phyloP scores from a whole-genome alignment of 2,888 invertebrate species.

The Synanthedon tipuliformis region DNA sequence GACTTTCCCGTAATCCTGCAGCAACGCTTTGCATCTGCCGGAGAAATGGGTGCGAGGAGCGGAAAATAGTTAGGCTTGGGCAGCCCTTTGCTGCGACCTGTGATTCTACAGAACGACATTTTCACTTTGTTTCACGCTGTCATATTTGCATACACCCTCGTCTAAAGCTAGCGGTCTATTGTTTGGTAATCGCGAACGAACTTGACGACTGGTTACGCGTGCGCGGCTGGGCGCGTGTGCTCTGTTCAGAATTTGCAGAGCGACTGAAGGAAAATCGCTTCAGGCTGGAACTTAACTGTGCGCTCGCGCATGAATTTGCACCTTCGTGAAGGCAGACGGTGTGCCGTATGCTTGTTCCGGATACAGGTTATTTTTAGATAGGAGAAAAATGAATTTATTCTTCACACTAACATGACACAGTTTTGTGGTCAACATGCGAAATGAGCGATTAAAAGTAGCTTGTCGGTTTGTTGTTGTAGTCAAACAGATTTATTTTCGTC shows the following conservation, averaged over 20 bases:
- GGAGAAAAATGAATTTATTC: slow-evolving; percentile 56
- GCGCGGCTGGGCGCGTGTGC: slow-evolving; percentile 35
- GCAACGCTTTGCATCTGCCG: slow-evolving; percentile 83
- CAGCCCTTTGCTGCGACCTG: slow-evolving; percentile 81
- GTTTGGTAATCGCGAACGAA: slow-evolving; percentile 26
- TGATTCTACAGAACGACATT: slow-evolving; percentile 85
- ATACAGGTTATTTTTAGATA: slow-evolving; percentile 64
- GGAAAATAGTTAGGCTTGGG: slow-evolving; percentile 88
- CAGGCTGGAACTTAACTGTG: slow-evolving; percentile 26
- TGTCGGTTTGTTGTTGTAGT: slow-evolving; percentile 3
- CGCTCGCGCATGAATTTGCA: slow-evolving; percentile 42
- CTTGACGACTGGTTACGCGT: slow-evolving; percentile 15
- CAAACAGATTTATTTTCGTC: slow-evolving; percentile 2
- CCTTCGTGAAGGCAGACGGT: slow-evolving; percentile 58
- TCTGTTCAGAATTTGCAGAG: slow-evolving; percentile 36
- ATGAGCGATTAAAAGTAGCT: slow-evolving; percentile 11
- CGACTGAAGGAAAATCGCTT: slow-evolving; percentile 38
- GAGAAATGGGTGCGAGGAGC: slow-evolving; percentile 81
- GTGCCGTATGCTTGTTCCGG: slow-evolving; percentile 64
- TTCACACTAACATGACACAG: slow-evolving; percentile 56
- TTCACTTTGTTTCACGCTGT: slow-evolving; percentile 32
- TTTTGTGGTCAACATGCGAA: slow-evolving; percentile 42
- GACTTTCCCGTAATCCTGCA: slow-evolving; percentile 85
- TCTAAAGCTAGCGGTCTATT: slow-evolving; percentile 11
- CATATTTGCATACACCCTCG: slow-evolving; percentile 52